These are phyloP conservation scores for Radopholus similis DNA, from an alignment of 1,140 invertebrate genomes.

Conservation along the genomic window DNA sequence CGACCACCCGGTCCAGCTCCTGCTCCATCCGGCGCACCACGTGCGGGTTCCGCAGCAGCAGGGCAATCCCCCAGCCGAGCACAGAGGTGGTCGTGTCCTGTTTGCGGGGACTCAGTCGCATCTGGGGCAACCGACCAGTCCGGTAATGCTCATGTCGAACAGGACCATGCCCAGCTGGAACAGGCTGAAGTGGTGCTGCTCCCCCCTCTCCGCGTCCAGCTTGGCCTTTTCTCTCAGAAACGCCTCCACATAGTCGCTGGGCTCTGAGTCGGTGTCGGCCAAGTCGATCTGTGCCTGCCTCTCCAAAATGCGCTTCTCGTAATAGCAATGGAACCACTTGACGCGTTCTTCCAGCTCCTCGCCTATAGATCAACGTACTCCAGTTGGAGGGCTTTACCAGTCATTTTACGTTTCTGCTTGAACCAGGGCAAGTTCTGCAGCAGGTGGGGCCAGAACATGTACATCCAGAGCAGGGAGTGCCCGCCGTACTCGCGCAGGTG, in stretches of 20 bases:
- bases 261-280: not conserved
- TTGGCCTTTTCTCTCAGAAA: slow-evolving; percentile 14
- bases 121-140: not conserved
- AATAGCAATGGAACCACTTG: slow-evolving; percentile 6
- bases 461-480: slow-evolving; percentile 2
- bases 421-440: not conserved
- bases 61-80: not conserved
- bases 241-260: slow-evolving; percentile 2
- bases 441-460: slow-evolving; percentile 3
- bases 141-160: slow-evolving; percentile 7
- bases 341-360: not conserved
- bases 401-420: not conserved
- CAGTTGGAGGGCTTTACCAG: not conserved
- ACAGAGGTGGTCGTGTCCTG: slow-evolving; percentile 3
- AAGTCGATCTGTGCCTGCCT: not conserved
- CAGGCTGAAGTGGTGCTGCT: slow-evolving; percentile 1
- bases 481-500: not conserved
- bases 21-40: not conserved
- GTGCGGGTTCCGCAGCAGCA: not conserved
- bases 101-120: not conserved
- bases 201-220: not conserved
- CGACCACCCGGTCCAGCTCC: not conserved
- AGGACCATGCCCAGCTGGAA: slow-evolving; percentile 8
- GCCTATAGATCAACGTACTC: not conserved
- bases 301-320: slow-evolving; percentile 12